These are phyloP conservation scores for Murina feae DNA, from an alignment of 2,113 vertebrate genomes.

Conservation along the genomic window DNA sequence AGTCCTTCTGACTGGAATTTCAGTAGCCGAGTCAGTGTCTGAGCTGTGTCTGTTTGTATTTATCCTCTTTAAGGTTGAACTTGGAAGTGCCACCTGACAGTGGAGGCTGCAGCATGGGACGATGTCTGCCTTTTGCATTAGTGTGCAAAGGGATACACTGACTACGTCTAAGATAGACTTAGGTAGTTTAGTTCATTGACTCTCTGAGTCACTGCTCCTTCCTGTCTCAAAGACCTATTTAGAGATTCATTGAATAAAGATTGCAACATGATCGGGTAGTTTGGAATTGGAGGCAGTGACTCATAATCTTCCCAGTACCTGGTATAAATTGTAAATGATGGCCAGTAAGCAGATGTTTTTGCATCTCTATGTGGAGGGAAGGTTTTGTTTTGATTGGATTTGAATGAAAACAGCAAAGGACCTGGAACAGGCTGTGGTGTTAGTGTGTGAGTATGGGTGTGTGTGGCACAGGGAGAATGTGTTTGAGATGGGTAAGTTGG, in stretches of 20 bases:
- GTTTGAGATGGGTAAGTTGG: not conserved
- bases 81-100: not conserved
- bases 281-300: not conserved
- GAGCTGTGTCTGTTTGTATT: not conserved
- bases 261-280: not conserved
- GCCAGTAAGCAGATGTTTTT: not conserved
- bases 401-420: not conserved
- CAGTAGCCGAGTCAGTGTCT: not conserved
- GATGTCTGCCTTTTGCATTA: not conserved
- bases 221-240: not conserved
- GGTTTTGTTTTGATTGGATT: not conserved
- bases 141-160: not conserved
- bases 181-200: not conserved
- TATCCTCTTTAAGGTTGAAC: not conserved
- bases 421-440: not conserved
- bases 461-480: not conserved
- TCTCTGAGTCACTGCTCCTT: not conserved
- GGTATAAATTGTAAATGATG: not conserved
- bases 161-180: not conserved
- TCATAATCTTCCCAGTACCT: not conserved
- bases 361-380: not conserved
- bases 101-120: not conserved
- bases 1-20: not conserved
- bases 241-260: not conserved
- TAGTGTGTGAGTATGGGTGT: not conserved